Evolutionary conservation across 1,140 invertebrate genomes (phyloP), one percentile per base, ranked within the genome.

Genomic region (Drosophila erecta): DNA sequence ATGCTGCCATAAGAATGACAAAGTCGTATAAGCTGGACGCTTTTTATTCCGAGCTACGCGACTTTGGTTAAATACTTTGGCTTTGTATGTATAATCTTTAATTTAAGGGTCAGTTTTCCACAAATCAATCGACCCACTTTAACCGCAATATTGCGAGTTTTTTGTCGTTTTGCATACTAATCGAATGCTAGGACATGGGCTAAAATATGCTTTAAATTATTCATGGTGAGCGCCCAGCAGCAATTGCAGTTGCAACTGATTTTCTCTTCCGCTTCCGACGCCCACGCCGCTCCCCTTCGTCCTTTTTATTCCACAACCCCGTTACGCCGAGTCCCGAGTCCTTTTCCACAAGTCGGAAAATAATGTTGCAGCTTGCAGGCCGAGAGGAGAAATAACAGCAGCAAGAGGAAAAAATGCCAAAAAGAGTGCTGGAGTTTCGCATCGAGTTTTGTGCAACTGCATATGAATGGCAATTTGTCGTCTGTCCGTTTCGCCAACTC

Each of bases 381-480:
- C 27, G 33, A 46, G 67, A 67, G 73, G 41, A 54, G 66, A 64
- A 76, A 61, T 67, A 58, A 43, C 58, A 47, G 35, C 55, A 51
- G 58, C 12, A 43, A 64, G 51, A 35, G 51, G 14, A 51, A 27
- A 49, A 53, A 20, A 7, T 8, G 15, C 11, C 14, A 20, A 14
- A 27, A 61, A 35, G 58, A 44, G 20, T 46, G 17, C 50, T 30
- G 44, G 71, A 81, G 83, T 79, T 81, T 66, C 47, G 53, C 44
- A 44, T 76, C 47, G 57, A 57, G 73, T 65, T 83, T 47, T 72
- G 67, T 65, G 54, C 58, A 72, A 73, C 67, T 81, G 72, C 69
- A 72, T 81, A 86, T 81, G 81, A 86, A 86, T 90, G 83, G 79
- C 81, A 90, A 90, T 90, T 90, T 90, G 86, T 90, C 86, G 83